A percentile compares a stretch with the other conserved stretches of the same genome.
Conservation (phyloP, 1,140 invertebrate species). For the Atta texana region DNA sequence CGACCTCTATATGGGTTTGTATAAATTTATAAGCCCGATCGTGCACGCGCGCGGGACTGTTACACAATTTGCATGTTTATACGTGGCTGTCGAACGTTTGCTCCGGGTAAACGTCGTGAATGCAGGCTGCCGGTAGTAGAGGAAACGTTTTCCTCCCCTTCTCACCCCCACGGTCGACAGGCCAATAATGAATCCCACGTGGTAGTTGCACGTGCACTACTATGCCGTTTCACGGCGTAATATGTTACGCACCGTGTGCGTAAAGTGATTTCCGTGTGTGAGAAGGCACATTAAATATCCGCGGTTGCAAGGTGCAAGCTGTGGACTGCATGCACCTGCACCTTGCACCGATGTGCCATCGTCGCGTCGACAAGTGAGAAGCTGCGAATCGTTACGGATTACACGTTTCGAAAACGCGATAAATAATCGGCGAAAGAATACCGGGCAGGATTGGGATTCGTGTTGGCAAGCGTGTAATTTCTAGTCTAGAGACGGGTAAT, state of each 20-base stretch:
- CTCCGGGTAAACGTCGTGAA: slow-evolving; percentile 59
- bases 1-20: slow-evolving; percentile 15
- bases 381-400: slow-evolving; percentile 11
- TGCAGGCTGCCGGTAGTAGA: not conserved
- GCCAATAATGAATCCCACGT: slow-evolving; percentile 24
- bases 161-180: not conserved
- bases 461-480: no score
- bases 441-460: not conserved
- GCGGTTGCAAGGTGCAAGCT: slow-evolving; percentile 22
- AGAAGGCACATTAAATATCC: slow-evolving; percentile 25
- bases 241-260: not conserved
- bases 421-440: slow-evolving; percentile 27
- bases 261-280: not conserved
- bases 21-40: slow-evolving; percentile 62
- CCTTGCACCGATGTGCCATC: not conserved
- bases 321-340: slow-evolving; percentile 25
- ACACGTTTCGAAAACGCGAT: slow-evolving; percentile 8
- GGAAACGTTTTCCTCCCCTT: slow-evolving; percentile 23
- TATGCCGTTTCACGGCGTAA: slow-evolving; percentile 18
- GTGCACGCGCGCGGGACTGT: slow-evolving; percentile 12
- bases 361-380: slow-evolving; percentile 3
- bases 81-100: slow-evolving; percentile 53
- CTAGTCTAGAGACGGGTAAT: no score
- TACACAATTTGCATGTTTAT: slow-evolving; percentile 63
- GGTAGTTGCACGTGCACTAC: slow-evolving; percentile 48